Conservation (phyloP, 2,797 vertebrate species). For the Rhinoraja longicauda region DNA sequence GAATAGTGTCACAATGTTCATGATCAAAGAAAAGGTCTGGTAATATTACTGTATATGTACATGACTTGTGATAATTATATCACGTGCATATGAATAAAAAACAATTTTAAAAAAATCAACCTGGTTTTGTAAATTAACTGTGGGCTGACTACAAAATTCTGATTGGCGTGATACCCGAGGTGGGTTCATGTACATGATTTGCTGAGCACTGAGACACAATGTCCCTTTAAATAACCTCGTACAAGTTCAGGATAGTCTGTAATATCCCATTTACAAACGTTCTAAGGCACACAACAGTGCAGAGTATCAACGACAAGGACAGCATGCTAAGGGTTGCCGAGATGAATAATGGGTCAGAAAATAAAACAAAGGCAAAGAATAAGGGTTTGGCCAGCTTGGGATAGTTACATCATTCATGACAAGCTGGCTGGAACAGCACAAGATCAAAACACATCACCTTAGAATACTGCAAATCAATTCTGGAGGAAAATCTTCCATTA, state of each 20-base stretch:
- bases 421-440: background rate
- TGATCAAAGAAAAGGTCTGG: background rate
- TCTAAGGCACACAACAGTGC: slow-evolving; percentile 31
- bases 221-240: slow-evolving; percentile 33
- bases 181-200: slow-evolving; percentile 21
- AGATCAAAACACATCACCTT: background rate
- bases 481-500: background rate
- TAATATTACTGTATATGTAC: background rate
- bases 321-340: slow-evolving; percentile 25
- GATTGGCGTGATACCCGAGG: background rate
- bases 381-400: slow-evolving; percentile 9
- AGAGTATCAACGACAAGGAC: slow-evolving; percentile 8
- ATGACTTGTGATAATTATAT: background rate
- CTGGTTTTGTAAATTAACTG: background rate
- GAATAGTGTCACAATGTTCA: background rate
- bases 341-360: background rate
- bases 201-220: slow-evolving; percentile 23
- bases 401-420: background rate
- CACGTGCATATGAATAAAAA: background rate
- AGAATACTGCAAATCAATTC: slow-evolving; percentile 32
- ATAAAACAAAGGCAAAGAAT: background rate
- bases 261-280: slow-evolving; percentile 29
- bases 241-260: slow-evolving; percentile 35
- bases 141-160: background rate
- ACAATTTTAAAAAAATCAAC: background rate